Conservation (phyloP, 1,140 invertebrate genomes). For the Caerostris extrusa region DNA sequence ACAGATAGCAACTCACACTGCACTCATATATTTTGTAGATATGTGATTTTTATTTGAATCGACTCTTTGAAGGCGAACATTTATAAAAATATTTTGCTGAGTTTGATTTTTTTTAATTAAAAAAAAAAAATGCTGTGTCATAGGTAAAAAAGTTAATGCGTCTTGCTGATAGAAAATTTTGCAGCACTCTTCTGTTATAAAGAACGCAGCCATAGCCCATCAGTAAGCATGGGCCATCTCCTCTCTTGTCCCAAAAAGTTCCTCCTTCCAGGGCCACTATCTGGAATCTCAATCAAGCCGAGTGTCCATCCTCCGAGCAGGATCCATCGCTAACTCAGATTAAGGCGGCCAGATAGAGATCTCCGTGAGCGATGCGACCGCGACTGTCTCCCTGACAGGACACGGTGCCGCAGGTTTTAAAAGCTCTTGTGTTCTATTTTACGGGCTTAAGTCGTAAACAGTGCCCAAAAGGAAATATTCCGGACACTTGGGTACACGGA, state of each 20-base stretch:
- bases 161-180: too few relatives aligned
- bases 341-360: conserved; percentile 9
- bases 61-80: too few relatives aligned
- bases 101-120: too few relatives aligned
- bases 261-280: not conserved
- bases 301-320: not conserved
- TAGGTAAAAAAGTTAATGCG: too few relatives aligned
- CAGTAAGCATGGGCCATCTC: not conserved
- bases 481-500: not conserved
- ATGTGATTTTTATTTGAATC: too few relatives aligned
- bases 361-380: not conserved
- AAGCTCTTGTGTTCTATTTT: conserved; percentile 12
- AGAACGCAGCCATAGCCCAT: not conserved
- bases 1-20: too few relatives aligned
- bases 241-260: not conserved
- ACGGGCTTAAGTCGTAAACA: not conserved
- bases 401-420: not conserved
- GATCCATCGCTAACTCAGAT: conserved; percentile 14
- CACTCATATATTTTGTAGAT: too few relatives aligned
- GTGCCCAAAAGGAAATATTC: not conserved
- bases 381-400: not conserved
- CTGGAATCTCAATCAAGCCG: not conserved
- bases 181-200: not conserved
- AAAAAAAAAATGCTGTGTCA: too few relatives aligned
- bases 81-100: too few relatives aligned